Evolutionary conservation across 1,140 invertebrate species (phyloP).

Genomic region (Stratiolaelaps scimitus): DNA sequence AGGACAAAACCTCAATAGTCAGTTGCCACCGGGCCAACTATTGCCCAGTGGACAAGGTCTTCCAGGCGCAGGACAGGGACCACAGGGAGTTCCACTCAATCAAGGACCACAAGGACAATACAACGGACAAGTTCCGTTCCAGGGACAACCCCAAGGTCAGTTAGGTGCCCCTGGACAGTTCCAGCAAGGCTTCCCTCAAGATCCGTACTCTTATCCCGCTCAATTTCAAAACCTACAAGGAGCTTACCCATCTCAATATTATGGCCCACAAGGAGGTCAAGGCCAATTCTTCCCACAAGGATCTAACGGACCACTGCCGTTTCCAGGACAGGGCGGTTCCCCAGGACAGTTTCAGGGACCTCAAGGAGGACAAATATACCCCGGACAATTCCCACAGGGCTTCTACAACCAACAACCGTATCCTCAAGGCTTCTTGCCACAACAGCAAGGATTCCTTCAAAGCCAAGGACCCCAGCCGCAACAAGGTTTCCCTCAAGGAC

Average conservation of each 20-base stretch:
- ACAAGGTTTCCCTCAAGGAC: neutral
- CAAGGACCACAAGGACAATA: neutral
- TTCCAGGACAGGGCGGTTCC: conserved; percentile 4
- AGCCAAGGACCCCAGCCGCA: neutral
- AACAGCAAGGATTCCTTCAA: neutral
- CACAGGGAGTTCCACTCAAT: neutral
- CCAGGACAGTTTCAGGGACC: neutral
- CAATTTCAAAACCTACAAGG: too few relatives aligned
- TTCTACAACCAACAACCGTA: too few relatives aligned
- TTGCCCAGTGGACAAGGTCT: neutral
- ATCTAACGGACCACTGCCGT: neutral
- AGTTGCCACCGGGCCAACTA: neutral
- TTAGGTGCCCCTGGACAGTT: neutral
- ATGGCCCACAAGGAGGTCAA: neutral
- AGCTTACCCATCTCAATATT: too few relatives aligned
- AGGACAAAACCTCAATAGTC: neutral
- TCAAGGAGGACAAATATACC: neutral
- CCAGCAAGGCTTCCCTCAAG: conserved; percentile 16
- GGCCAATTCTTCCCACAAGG: conserved; percentile 8
- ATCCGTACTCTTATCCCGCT: neutral
- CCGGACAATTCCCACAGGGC: neutral
- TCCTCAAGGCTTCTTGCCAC: too few relatives aligned
- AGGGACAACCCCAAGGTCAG: conserved; percentile 23
- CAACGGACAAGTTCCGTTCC: neutral
- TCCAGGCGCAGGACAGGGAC: conserved; percentile 1